Evolutionary conservation across 1,140 invertebrate species (phyloP).

Genomic region (Sesamia nonagrioides): DNA sequence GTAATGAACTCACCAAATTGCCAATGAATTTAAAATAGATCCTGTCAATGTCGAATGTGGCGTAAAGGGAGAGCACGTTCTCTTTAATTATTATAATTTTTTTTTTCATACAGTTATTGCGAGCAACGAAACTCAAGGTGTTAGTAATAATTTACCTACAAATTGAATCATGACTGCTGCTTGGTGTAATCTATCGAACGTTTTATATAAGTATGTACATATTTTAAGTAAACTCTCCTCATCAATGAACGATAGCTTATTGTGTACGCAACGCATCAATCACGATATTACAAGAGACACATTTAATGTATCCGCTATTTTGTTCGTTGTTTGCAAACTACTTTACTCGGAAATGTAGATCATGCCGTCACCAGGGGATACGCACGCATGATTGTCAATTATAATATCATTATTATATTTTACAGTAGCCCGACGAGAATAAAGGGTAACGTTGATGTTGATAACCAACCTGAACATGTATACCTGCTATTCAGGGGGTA

Average conservation of each 20-base stretch:
- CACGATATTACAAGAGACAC: constrained; percentile 51
- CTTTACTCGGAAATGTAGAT: too few relatives aligned
- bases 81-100: neutral
- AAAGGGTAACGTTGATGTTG: too few relatives aligned
- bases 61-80: neutral
- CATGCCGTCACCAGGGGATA: too few relatives aligned
- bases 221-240: constrained; percentile 50
- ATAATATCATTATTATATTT: constrained; percentile 17
- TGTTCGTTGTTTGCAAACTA: too few relatives aligned
- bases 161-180: neutral
- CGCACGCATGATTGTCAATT: too few relatives aligned
- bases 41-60: neutral
- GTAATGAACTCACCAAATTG: constrained; percentile 28
- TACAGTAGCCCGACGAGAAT: neutral
- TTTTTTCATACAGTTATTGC: too few relatives aligned
- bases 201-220: constrained; percentile 37
- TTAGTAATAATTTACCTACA: too few relatives aligned
- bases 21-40: constrained; percentile 36
- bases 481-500: too few relatives aligned
- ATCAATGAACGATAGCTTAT: constrained; percentile 57
- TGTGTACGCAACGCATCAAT: constrained; percentile 56
- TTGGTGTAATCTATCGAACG: neutral
- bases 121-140: too few relatives aligned
- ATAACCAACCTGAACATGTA: too few relatives aligned
- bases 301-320: neutral